phyloP scores from a whole-genome alignment of 2,888 invertebrate species.

The Esperia sulphurella region DNA sequence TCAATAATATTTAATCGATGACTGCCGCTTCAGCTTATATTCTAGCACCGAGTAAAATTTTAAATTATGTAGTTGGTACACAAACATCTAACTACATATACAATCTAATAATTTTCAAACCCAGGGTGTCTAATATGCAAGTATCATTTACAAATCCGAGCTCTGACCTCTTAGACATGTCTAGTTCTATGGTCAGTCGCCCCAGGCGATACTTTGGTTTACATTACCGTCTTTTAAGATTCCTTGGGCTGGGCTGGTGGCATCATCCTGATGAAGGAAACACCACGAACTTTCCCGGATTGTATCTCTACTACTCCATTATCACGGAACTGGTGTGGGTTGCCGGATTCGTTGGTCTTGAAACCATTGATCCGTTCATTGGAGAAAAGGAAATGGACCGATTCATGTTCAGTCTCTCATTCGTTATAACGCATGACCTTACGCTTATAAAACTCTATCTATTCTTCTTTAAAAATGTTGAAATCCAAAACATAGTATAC shows the following conservation, averaged over 20 bases:
- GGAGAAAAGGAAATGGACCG: conserved; percentile 65
- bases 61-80: too few relatives aligned
- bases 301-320: conserved; percentile 61
- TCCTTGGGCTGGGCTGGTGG: conserved; percentile 70
- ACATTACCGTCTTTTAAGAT: conserved; percentile 55
- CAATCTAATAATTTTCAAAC: too few relatives aligned
- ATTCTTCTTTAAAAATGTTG: conserved; percentile 60
- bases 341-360: conserved; percentile 64
- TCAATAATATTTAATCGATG: too few relatives aligned
- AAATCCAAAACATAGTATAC: conserved; percentile 59
- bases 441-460: conserved; percentile 65
- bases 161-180: neutral
- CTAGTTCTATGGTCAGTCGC: conserved; percentile 14
- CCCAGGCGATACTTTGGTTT: conserved; percentile 55
- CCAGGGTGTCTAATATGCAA: too few relatives aligned
- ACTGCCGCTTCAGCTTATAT: too few relatives aligned
- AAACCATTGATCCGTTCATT: conserved; percentile 68
- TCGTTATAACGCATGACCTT: conserved; percentile 68
- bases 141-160: neutral
- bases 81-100: too few relatives aligned
- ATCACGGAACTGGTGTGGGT: conserved; percentile 63
- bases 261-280: conserved; percentile 63
- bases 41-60: too few relatives aligned
- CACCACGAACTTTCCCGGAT: conserved; percentile 54
- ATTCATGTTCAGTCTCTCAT: conserved; percentile 72